Percentiles rank a stretch among this genome's conserved stretches.
Conservation (phyloP, 2,113 vertebrate species). For the Megaceryle torquata region DNA sequence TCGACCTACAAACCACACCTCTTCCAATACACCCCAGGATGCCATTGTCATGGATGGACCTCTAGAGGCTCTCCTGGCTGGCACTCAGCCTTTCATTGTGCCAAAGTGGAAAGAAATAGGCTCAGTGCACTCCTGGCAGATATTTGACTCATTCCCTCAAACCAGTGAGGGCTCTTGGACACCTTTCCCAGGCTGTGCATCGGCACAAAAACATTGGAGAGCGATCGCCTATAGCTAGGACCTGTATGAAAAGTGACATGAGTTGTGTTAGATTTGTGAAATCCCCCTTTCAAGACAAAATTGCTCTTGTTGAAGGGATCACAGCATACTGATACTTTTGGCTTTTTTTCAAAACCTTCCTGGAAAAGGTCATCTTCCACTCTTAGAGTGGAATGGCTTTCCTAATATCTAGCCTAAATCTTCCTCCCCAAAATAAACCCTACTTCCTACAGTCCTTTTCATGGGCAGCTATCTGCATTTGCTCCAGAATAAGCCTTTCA, state of each 20-base stretch:
- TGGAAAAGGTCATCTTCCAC: neutral
- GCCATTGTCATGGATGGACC: neutral
- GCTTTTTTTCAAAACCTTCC: neutral
- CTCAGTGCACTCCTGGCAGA: fast-evolving
- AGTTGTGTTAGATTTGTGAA: neutral
- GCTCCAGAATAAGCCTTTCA: neutral
- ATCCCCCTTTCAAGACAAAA: neutral
- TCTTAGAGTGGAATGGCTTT: neutral
- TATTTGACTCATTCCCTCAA: neutral
- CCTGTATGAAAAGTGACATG: fast-evolving
- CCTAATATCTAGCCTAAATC: neutral
- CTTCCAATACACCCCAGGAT: too few species aligned
- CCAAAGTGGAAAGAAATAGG: neutral
- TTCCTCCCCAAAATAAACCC: neutral
- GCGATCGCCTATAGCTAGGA: fast-evolving
- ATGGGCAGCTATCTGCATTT: neutral
- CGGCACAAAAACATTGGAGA: neutral
- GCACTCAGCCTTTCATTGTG: neutral
- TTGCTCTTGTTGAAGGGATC: neutral
- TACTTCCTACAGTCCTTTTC: neutral
- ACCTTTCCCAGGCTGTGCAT: neutral
- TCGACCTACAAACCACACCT: too few species aligned
- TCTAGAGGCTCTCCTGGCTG: neutral
- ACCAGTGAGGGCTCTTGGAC: fast-evolving
- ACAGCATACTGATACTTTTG: neutral